phyloP scores from a whole-genome alignment of 1,140 invertebrate genomes.

The Ceratoteleas bidentatus region DNA sequence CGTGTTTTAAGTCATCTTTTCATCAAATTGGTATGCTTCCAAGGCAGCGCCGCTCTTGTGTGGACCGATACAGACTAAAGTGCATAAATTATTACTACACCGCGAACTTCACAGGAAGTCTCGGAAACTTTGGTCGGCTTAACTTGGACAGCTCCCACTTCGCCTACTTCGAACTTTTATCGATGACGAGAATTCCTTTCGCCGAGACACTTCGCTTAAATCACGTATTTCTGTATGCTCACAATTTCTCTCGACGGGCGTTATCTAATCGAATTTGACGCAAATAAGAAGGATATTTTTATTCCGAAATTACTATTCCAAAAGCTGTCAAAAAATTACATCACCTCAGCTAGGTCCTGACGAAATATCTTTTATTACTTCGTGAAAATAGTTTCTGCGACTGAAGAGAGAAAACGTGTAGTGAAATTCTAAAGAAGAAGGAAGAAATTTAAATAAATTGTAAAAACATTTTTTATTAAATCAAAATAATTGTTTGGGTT shows the following conservation, averaged over 20 bases:
- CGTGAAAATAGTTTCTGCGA: too few relatives aligned
- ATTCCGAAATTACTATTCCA: too few relatives aligned
- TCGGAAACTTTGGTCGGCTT: slow-evolving; percentile 62
- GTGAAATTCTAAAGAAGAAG: too few relatives aligned
- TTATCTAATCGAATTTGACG: too few relatives aligned
- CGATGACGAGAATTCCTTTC: slow-evolving; percentile 69
- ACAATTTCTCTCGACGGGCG: slow-evolving; percentile 23
- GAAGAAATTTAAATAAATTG: too few relatives aligned
- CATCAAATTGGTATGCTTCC: slow-evolving; percentile 61
- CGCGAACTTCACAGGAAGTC: slow-evolving; percentile 67
- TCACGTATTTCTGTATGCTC: slow-evolving; percentile 53
- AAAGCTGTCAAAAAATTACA: too few relatives aligned
- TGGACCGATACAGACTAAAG: slow-evolving; percentile 69
- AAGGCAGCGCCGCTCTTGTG: slow-evolving; percentile 45
- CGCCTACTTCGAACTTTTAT: slow-evolving; percentile 73
- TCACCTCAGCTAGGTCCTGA: too few relatives aligned
- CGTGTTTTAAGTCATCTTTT: slow-evolving; percentile 56
- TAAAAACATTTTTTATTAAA: too few relatives aligned
- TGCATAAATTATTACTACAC: slow-evolving; percentile 77
- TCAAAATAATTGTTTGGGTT: too few relatives aligned
- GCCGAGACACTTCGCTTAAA: slow-evolving; percentile 54
- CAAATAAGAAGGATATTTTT: too few relatives aligned
- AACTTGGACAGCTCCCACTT: slow-evolving; percentile 62
- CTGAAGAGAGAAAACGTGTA: too few relatives aligned
- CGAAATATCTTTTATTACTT: too few relatives aligned